Evolutionary conservation across 2,797 vertebrate species (phyloP).

Genomic region (Acrocephalus scirpaceus): DNA sequence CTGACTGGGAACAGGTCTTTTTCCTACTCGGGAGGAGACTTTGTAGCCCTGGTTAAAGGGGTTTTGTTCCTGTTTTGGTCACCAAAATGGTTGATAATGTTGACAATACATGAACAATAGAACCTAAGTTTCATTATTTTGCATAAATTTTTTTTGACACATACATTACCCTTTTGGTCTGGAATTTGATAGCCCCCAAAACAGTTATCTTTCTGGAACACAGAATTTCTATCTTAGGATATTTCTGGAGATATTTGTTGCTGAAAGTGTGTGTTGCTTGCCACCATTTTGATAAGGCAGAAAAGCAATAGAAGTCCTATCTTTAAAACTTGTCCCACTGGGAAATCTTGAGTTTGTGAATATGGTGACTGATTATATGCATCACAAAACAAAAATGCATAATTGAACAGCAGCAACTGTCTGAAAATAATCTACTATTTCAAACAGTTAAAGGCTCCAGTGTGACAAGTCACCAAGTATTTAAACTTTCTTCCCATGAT

Average conservation of each 20-base stretch:
- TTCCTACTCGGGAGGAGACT: background rate
- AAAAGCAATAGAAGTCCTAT: constrained; percentile 20
- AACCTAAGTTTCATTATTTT: background rate
- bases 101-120: background rate
- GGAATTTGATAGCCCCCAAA: background rate
- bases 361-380: constrained; percentile 52
- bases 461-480: constrained; percentile 11
- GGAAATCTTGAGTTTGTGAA: constrained; percentile 53
- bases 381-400: constrained; percentile 57
- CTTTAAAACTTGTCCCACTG: constrained; percentile 45
- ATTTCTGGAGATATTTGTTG: constrained; percentile 38
- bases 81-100: background rate
- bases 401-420: constrained; percentile 46
- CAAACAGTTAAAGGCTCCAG: background rate
- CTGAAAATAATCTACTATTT: constrained; percentile 52
- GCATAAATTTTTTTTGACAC: background rate
- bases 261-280: background rate
- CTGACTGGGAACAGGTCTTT: background rate
- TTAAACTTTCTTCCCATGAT: background rate
- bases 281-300: constrained; percentile 38
- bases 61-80: background rate
- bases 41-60: background rate
- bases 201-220: background rate
- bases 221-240: background rate
- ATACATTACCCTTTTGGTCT: background rate